Conservation (phyloP, 2,888 invertebrate genomes). For the Bellardia bayeri region DNA sequence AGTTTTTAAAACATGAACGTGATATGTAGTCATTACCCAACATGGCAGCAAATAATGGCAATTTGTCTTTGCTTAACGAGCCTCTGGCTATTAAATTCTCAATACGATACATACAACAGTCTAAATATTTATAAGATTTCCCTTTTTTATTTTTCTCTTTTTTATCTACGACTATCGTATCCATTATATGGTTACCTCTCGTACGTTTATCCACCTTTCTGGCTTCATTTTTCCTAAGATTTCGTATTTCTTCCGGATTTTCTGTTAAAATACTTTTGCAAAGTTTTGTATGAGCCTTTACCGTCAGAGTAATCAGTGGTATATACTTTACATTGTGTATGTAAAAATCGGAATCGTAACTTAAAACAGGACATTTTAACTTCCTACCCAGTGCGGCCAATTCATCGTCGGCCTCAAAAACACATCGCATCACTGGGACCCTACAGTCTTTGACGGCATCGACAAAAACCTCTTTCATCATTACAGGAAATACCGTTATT, state of each 20-base stretch:
- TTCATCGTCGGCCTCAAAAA: slow-evolving; percentile 95
- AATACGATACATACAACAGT: slow-evolving; percentile 90
- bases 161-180: slow-evolving; percentile 75
- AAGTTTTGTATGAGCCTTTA: slow-evolving; percentile 83
- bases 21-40: slow-evolving; percentile 96
- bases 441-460: slow-evolving; percentile 88
- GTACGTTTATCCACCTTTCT: slow-evolving; percentile 81
- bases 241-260: slow-evolving; percentile 68
- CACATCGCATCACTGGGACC: slow-evolving; percentile 89
- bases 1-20: slow-evolving; percentile 87
- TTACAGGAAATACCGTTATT: slow-evolving; percentile 89
- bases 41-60: slow-evolving; percentile 92
- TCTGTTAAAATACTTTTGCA: slow-evolving; percentile 46
- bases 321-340: slow-evolving; percentile 94
- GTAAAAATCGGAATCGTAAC: slow-evolving; percentile 97
- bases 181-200: slow-evolving; percentile 78
- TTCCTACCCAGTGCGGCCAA: slow-evolving; percentile 92
- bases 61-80: slow-evolving; percentile 87
- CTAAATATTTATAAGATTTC: slow-evolving; percentile 81
- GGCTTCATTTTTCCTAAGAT: slow-evolving; percentile 78
- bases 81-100: slow-evolving; percentile 88
- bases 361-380: slow-evolving; percentile 93
- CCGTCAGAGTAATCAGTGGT: slow-evolving; percentile 89
- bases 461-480: slow-evolving; percentile 90
- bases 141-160: slow-evolving; percentile 70